phyloP scores from a whole-genome alignment of 2,797 vertebrate species.

The Chelmon rostratus region DNA sequence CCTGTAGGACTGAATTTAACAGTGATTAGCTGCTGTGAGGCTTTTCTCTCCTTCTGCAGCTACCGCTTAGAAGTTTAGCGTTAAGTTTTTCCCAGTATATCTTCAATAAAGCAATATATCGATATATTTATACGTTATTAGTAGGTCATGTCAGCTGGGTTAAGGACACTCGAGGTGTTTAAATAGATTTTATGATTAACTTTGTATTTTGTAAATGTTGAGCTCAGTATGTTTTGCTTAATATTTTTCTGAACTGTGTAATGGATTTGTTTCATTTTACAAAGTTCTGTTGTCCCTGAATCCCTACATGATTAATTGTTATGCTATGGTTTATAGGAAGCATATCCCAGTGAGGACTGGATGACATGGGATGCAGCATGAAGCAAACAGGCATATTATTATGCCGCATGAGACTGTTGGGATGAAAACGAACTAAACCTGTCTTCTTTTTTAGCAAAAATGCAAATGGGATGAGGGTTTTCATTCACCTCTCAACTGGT shows the following conservation, averaged over 20 bases:
- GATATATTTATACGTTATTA: slow-evolving; percentile 67
- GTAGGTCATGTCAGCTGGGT: slow-evolving; percentile 51
- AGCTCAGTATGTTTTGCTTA: slow-evolving; percentile 53
- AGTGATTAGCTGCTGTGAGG: slow-evolving; percentile 30
- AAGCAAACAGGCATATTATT: slow-evolving; percentile 46
- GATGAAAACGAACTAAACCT: slow-evolving; percentile 32
- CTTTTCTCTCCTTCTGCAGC: slow-evolving; percentile 36
- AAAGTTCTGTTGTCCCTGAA: slow-evolving; percentile 46
- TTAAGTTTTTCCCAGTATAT: slow-evolving; percentile 64
- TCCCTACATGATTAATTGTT: slow-evolving; percentile 33
- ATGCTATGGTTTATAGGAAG: slow-evolving; percentile 36
- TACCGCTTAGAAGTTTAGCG: slow-evolving; percentile 44
- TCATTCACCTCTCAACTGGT: slow-evolving; percentile 43
- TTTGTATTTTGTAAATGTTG: slow-evolving; percentile 67
- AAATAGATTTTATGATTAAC: slow-evolving; percentile 61
- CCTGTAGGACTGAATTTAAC: slow-evolving; percentile 26
- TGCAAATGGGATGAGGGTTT: slow-evolving; percentile 53
- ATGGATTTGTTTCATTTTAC: slow-evolving; percentile 50
- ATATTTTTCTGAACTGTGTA: slow-evolving; percentile 62
- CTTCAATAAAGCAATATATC: slow-evolving; percentile 75
- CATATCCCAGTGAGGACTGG: slow-evolving; percentile 19
- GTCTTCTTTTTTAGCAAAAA: slow-evolving; percentile 25
- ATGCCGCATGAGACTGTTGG: slow-evolving; percentile 39
- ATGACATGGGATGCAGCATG: slow-evolving; percentile 26
- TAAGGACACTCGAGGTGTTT: slow-evolving; percentile 43